Percentiles rank a stretch among this genome's conserved stretches.
phyloP scores from a whole-genome alignment of 2,113 vertebrate species.

The Vidua macroura region DNA sequence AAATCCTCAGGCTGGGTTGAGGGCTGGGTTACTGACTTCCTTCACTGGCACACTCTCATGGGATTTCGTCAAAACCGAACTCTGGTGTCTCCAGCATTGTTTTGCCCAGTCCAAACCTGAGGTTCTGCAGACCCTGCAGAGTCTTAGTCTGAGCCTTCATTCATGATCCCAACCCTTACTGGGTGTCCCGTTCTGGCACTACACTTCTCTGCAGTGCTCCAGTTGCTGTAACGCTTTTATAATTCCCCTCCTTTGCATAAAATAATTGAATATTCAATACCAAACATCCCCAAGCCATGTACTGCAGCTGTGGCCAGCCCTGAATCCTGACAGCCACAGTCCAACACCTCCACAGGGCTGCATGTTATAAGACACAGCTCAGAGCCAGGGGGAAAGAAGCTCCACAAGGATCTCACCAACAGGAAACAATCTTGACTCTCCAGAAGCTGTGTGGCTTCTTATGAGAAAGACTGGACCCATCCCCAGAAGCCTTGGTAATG shows the following conservation, averaged over 20 bases:
- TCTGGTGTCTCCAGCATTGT: neutral
- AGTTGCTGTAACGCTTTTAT: neutral
- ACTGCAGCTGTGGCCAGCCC: neutral
- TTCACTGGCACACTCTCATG: neutral
- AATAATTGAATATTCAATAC: constrained; percentile 2
- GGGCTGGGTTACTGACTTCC: neutral
- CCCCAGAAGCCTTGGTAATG: neutral
- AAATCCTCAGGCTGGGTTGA: neutral
- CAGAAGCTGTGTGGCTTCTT: neutral
- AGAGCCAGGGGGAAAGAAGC: neutral
- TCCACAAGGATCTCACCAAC: neutral
- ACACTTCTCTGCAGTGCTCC: neutral
- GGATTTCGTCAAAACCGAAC: neutral
- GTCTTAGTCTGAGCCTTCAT: neutral
- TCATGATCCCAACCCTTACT: neutral
- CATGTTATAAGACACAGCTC: neutral
- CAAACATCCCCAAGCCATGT: neutral
- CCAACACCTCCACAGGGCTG: neutral
- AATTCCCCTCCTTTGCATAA: neutral
- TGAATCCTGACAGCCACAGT: neutral
- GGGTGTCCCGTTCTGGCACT: neutral
- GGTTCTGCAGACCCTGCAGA: neutral
- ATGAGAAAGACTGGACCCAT: neutral
- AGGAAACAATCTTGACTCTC: neutral
- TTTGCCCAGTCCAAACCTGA: neutral